Percentiles rank a stretch among this genome's conserved stretches.
phyloP scores from a whole-genome alignment of 2,113 vertebrate genomes.

The Caretta caretta region DNA sequence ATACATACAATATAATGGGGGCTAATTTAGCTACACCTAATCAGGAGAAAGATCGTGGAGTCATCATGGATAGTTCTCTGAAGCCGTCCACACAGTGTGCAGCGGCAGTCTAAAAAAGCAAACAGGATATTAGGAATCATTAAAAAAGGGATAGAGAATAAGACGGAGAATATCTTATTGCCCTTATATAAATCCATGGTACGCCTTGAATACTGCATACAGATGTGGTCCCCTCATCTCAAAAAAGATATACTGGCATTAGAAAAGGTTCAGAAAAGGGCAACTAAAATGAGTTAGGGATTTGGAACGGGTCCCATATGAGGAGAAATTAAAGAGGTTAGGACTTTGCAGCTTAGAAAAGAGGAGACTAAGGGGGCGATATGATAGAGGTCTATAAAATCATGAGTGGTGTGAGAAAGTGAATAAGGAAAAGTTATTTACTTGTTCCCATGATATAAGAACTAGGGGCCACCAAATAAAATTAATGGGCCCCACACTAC shows the following conservation, averaged over 20 bases:
- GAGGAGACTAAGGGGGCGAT: background rate
- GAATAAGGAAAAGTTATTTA: too few relatives aligned
- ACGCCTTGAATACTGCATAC: too few relatives aligned
- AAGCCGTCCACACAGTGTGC: background rate
- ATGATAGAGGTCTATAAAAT: background rate
- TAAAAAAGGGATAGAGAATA: background rate
- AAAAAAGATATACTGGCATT: too few relatives aligned
- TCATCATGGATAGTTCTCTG: background rate
- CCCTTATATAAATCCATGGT: too few relatives aligned
- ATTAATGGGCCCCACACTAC: too few relatives aligned
- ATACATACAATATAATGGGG: too few relatives aligned
- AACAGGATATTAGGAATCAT: background rate
- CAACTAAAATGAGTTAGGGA: too few relatives aligned
- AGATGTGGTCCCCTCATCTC: too few relatives aligned
- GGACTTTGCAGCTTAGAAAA: background rate
- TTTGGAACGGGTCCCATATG: background rate
- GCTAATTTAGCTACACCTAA: background rate
- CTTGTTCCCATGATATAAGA: too few relatives aligned
- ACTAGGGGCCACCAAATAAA: too few relatives aligned
- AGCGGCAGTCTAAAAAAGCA: background rate
- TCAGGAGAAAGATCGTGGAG: background rate
- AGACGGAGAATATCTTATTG: too few relatives aligned
- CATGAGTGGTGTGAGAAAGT: background rate
- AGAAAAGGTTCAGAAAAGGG: too few relatives aligned
- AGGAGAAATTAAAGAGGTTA: background rate